Base-by-base conservation (phyloP, 2,113 vertebrate species). In the Murina feae region DNA sequence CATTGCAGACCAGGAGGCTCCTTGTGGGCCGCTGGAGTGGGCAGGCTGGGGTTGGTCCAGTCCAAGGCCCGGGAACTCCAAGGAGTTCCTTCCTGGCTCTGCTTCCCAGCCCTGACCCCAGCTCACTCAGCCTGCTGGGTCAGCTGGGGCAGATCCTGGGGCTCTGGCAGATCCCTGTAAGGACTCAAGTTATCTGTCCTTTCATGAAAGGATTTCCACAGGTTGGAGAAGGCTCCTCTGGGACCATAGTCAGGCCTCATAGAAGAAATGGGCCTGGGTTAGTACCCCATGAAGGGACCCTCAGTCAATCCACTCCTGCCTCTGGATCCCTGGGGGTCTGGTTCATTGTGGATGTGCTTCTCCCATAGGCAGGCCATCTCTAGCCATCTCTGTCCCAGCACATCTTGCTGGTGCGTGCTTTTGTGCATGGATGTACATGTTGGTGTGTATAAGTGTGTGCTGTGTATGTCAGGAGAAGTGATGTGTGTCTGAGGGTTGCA, bases 1-100 rank as follows among this genome's bases (percentile, higher is more conserved):
- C 30, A 32, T 4, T 0, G 10, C 71, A 9, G n/a, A n/a, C n/a
- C n/a, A n/a, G n/a, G n/a, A n/a, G n/a, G n/a, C n/a, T n/a, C n/a
- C n/a, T n/a, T n/a, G n/a, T n/a, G 37, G 1, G 58, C 49, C 4
- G 1, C 21, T 2, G 9, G 12, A 44, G n/a, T 14, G 28, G 17
- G 18, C 55, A 47, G 49, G n/a, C 25, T 42, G 49, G 37, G 18
- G 1, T 6, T 9, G 42, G 39, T 18, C 20, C 23, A 4, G 65
- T 71, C 66, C 44, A 4, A 30, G 80, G 20, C 51, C 28, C 47
- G 3, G 28, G 51, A 74, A 55, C 30, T 17, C 35, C 74, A 44
- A 13, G 1, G 47, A 53, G n/a, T 58, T 84, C 72, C 47, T 32
- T 18, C 65, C 58, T 16, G 78, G 32, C 53, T 74, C 89, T 65